phyloP scores from a whole-genome alignment of 2,797 vertebrate species.

The Anolis apletophallus region DNA sequence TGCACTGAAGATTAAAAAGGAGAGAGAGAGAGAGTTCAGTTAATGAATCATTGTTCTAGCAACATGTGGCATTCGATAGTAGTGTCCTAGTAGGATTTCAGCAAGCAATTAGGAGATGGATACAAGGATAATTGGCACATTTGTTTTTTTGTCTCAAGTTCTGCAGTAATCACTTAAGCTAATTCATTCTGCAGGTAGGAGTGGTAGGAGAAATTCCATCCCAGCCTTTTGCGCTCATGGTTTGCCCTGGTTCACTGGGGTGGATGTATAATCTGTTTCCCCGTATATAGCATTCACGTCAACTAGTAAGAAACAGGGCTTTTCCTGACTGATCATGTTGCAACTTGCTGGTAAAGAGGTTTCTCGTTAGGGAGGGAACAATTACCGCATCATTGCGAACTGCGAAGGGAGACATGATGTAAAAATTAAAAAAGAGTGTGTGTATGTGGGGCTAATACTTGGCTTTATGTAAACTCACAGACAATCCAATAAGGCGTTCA shows the following conservation, averaged over 20 bases:
- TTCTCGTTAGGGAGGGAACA: slow-evolving; percentile 65
- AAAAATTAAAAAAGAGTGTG: slow-evolving; percentile 76
- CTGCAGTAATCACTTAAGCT: slow-evolving; percentile 54
- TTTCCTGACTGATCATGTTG: slow-evolving; percentile 66
- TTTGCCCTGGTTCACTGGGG: slow-evolving; percentile 44
- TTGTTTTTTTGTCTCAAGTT: slow-evolving; percentile 65
- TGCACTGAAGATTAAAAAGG: slow-evolving; percentile 30
- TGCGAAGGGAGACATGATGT: slow-evolving; percentile 82
- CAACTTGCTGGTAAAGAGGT: slow-evolving; percentile 63
- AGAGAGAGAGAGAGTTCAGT: slow-evolving; percentile 46
- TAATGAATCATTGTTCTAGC: slow-evolving; percentile 60
- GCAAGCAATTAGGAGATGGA: slow-evolving; percentile 74
- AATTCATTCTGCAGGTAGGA: slow-evolving; percentile 61
- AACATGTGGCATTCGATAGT: slow-evolving; percentile 68
- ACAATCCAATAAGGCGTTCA: slow-evolving; percentile 87
- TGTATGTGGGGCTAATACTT: slow-evolving; percentile 69
- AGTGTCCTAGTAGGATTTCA: slow-evolving; percentile 69
- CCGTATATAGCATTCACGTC: slow-evolving; percentile 59
- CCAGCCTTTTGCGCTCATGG: slow-evolving; percentile 36
- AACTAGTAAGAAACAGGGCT: slow-evolving; percentile 63
- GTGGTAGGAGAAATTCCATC: slow-evolving; percentile 43
- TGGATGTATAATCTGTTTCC: slow-evolving; percentile 50
- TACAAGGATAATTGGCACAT: slow-evolving; percentile 75
- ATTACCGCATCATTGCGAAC: slow-evolving; percentile 79
- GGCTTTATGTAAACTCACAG: slow-evolving; percentile 87